A percentile compares a stretch with the other conserved stretches of the same genome.
Conservation (phyloP, 2,888 invertebrate species). For the Tromatobia lineatoria region DNA sequence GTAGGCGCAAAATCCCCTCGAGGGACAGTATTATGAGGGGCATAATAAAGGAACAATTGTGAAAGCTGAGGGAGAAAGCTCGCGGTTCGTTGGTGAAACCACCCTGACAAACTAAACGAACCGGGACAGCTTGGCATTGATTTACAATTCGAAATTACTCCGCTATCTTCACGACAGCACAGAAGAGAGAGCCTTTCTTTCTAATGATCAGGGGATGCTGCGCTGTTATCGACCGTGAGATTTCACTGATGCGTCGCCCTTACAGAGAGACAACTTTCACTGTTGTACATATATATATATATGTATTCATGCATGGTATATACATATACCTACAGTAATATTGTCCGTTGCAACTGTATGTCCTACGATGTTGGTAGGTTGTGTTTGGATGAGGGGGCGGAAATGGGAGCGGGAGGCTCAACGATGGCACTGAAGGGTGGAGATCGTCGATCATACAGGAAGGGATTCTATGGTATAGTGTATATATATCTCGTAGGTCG, state of each 20-base stretch:
- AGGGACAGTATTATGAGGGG: conserved; percentile 38
- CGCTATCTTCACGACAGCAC: conserved; percentile 27
- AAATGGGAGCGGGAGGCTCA: conserved; percentile 22
- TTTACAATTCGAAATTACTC: conserved; percentile 64
- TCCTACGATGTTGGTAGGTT: conserved; percentile 30
- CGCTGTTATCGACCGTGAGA: conserved; percentile 49
- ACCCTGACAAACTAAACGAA: conserved; percentile 40
- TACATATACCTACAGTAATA: conserved; percentile 14
- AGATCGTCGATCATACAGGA: conserved; percentile 74
- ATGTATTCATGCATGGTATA: too few species aligned
- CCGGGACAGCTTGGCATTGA: conserved; percentile 62
- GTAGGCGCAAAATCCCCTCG: conserved; percentile 30
- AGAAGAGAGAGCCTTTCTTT: conserved; percentile 17
- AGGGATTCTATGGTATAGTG: conserved; percentile 72
- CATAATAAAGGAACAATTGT: conserved; percentile 59
- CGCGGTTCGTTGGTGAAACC: conserved; percentile 32
- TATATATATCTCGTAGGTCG: conserved; percentile 74
- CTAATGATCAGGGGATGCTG: conserved; percentile 12
- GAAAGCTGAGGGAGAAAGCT: conserved; percentile 32
- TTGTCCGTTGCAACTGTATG: conserved; percentile 21
- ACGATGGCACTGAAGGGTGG: conserved; percentile 71
- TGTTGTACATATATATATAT: background rate
- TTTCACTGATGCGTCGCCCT: conserved; percentile 28
- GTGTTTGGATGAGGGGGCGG: conserved; percentile 29
- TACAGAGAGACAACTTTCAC: background rate